These are phyloP conservation scores for Agapornis roseicollis DNA, from an alignment of 2,113 vertebrate species.

Conservation along the genomic window DNA sequence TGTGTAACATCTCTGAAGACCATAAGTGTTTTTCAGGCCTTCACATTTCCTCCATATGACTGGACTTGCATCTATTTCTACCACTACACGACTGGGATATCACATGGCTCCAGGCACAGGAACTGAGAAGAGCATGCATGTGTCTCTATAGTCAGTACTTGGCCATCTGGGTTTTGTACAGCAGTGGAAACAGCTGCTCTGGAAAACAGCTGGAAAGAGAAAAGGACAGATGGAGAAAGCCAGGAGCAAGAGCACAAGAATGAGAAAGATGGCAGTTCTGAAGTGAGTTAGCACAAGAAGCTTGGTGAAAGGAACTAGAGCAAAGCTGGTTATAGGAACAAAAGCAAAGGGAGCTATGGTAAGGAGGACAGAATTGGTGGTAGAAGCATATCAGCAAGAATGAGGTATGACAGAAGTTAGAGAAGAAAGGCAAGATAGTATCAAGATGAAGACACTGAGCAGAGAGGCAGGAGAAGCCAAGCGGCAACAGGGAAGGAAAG, in stretches of 20 bases:
- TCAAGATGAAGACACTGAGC: not conserved
- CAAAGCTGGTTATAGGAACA: not conserved
- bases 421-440: not conserved
- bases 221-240: not conserved
- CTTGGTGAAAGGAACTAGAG: not conserved
- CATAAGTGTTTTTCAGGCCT: not conserved
- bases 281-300: not conserved
- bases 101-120: not conserved
- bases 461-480: not conserved
- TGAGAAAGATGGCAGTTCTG: not conserved
- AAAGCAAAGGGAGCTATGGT: not conserved
- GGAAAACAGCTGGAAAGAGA: conserved; percentile 33
- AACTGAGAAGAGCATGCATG: not conserved
- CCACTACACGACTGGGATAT: not conserved
- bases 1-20: not conserved
- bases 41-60: not conserved
- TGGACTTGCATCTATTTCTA: not conserved
- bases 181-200: not conserved
- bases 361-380: not conserved
- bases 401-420: not conserved
- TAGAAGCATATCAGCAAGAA: not conserved
- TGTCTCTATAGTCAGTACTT: not conserved
- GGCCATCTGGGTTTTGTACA: not conserved
- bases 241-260: not conserved
- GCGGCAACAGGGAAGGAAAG: not conserved